These are phyloP conservation scores for Meriones unguiculatus DNA, from an alignment of 2,113 vertebrate species.

Conservation along the genomic window DNA sequence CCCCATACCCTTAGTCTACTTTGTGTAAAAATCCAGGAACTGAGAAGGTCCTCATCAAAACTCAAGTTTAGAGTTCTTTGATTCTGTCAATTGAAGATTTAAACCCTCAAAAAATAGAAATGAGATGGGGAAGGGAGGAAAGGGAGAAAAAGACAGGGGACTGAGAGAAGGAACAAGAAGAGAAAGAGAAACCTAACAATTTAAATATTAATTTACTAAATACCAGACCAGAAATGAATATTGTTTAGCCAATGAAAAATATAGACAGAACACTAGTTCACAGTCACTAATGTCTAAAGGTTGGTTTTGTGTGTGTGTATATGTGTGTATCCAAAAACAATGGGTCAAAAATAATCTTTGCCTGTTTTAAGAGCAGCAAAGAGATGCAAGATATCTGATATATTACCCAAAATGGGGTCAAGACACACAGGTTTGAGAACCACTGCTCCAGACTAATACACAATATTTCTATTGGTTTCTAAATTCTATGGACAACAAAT, in stretches of 20 bases:
- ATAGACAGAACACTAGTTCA: constrained; percentile 40
- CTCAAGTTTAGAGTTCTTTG: neutral
- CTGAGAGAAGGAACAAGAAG: neutral
- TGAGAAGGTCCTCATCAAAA: neutral
- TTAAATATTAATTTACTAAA: constrained; percentile 12
- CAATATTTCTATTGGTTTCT: neutral
- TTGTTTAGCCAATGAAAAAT: neutral
- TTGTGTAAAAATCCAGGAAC: neutral
- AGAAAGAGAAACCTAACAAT: neutral
- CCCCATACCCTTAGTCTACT: neutral
- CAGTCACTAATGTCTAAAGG: constrained; percentile 3
- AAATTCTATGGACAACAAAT: neutral
- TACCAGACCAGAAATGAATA: constrained; percentile 20
- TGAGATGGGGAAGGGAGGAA: neutral
- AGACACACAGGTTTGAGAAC: neutral
- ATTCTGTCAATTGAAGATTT: constrained; percentile 19
- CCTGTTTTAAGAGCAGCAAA: constrained; percentile 21
- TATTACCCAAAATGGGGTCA: neutral
- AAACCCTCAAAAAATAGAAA: neutral
- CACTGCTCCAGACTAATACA: neutral
- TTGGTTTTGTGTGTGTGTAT: neutral
- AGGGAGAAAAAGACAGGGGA: neutral
- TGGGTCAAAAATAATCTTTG: neutral
- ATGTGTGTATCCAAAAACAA: neutral
- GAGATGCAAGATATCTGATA: neutral